Evolutionary conservation across 2,888 invertebrate genomes (phyloP), one percentile per base, ranked within the genome.

Genomic region (Eupithecia dodoneata): DNA sequence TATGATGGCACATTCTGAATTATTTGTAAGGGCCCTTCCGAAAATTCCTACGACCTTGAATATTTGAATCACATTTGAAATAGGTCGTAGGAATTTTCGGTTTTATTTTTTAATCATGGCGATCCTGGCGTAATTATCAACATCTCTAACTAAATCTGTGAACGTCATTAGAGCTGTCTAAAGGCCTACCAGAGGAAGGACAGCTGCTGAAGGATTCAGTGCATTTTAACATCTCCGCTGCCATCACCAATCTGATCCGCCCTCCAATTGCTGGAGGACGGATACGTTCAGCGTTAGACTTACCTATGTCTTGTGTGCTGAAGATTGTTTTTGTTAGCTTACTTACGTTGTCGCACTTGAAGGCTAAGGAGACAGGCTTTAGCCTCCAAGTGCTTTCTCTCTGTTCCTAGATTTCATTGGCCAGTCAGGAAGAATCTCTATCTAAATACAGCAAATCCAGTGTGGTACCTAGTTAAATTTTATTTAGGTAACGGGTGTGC

Each of bases 1-100:
- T 71, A 72, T 47, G 49, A 75, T 42, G 63, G 18, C 55, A 44
- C 45, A 13, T 55, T 67, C 30, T 30, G 30, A 18, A 59, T 69
- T 70, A 59, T 69, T 70, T 67, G 47, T 30, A 47, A 18, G 15
- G 45, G n/a, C 18, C 30, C 30, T 30, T 30, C 30, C 30, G 30
- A 30, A 30, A 30, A 30, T 30, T 30, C 30, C 30, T 30, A 30
- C 30, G 30, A 30, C 30, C 30, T 30, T 30, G 30, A 30, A 30
- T 30, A 30, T 30, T 30, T 30, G 30, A 30, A 30, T 30, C 30
- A n/a, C n/a, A n/a, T 52, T 52, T 5, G 52, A 52, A 52, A n/a
- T 18, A 10, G 4, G 4, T 44, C 18, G 47, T 44, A 18, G 10
- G 18, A 18, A 55, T 55, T 55, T 15, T 55, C 52, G 6, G 13